Base-by-base conservation (phyloP, 1,140 invertebrate species). In the Epicauta chinensis region DNA sequence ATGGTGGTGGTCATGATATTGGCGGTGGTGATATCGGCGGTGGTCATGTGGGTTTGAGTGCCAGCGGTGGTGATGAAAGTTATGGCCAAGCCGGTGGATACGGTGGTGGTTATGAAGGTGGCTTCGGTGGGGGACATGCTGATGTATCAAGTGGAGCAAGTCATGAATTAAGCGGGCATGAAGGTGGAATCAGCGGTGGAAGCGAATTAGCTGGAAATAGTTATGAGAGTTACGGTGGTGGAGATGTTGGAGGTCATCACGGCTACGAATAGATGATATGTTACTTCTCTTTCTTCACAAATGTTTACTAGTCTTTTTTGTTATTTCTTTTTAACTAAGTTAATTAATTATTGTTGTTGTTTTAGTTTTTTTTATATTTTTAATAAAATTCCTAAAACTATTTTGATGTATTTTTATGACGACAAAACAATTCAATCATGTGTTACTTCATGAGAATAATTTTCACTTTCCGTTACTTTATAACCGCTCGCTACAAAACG, bases 221-320 rank as follows among this genome's bases (percentile, higher is more conserved):
- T 30, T 50, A 59, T 23, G 51, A 45, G n/a, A 45, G 37, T 42
- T 55, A 59, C 29, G 61, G 55, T 7, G 56, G 61, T n/a, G 57
- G 58, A n/a, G 61, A 57, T 30, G 55, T 55, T 12, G 61, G 55
- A 46, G 60, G 61, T 29, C 63, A 65, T 44, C 49, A 54, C 10
- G 63, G 63, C 49, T 65, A 65, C 59, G 56, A 63, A 39, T 63
- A 57, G 50, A 14, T 54, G 11, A 6, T 51, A 16, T 15, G 30
- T 45, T 41, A 56, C 37, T 43, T 40, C n/a, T 48, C 31, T 48
- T 52, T 55, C 58, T 58, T 43, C 47, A 53, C 46, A 52, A 59
- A 55, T 50, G 32, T 53, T 41, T 38, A 58, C 60, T 62, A 62
- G 60, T 62, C 60, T 47, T 59, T n/a, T 49, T 50, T 53, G 31